Conservation (phyloP, 2,113 vertebrate species). For the Chaetodon auriga region DNA sequence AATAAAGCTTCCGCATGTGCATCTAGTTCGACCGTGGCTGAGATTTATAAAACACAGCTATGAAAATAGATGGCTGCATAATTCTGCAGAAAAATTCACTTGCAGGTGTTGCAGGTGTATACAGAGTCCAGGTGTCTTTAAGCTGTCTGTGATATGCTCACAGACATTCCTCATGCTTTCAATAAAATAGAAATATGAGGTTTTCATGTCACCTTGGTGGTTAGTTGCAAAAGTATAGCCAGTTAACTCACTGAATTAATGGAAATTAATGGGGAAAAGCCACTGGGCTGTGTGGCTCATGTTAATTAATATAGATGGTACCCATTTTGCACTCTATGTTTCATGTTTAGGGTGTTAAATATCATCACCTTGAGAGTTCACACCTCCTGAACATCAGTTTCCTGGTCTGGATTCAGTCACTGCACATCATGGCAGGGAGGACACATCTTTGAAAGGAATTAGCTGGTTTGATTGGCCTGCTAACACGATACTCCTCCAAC, state of each 20-base stretch:
- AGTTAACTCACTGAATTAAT: too few species aligned
- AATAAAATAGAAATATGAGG: neutral
- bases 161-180: neutral
- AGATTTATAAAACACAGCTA: neutral
- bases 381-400: neutral
- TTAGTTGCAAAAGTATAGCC: neutral
- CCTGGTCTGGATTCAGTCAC: neutral
- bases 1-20: neutral
- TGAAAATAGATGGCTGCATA: neutral
- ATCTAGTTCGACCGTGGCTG: too few species aligned
- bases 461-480: too few species aligned
- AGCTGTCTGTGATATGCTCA: neutral
- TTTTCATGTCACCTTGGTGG: neutral
- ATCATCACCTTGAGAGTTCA: neutral
- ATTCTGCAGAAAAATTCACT: neutral
- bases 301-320: too few species aligned
- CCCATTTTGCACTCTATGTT: neutral
- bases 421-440: neutral
- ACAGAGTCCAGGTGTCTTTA: neutral
- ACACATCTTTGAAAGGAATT: neutral
- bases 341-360: neutral
- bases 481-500: neutral
- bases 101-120: too few species aligned
- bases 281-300: too few species aligned
- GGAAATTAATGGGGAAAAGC: too few species aligned